Evolutionary conservation across 2,888 invertebrate genomes (phyloP).

Genomic region (Lasioglossum marginatum): DNA sequence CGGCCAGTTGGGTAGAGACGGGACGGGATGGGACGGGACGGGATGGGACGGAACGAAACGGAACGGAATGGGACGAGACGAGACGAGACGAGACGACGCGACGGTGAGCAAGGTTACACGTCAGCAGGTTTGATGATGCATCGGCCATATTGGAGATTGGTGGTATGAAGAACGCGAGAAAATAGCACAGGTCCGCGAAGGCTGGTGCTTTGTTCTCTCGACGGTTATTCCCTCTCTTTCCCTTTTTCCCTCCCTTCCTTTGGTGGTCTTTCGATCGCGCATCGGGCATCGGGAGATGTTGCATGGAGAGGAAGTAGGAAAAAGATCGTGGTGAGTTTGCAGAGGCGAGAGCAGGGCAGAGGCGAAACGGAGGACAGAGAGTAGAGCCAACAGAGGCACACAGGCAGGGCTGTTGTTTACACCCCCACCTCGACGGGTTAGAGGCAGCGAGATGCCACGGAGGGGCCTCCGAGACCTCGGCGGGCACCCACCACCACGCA

Average conservation of each 20-base stretch:
- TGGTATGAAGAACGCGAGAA: constrained; percentile 51
- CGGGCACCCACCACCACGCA: constrained; percentile 84
- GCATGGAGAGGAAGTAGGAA: constrained; percentile 69
- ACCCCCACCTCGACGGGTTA: constrained; percentile 82
- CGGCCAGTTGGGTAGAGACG: background rate
- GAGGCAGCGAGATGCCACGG: constrained; percentile 82
- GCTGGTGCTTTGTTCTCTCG: constrained; percentile 57
- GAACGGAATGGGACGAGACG: background rate
- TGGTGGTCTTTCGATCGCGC: constrained; percentile 62
- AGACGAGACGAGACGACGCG: background rate
- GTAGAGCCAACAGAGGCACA: constrained; percentile 71
- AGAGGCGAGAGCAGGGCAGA: constrained; percentile 72
- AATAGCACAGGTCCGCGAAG: constrained; percentile 58
- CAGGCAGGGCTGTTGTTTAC: constrained; percentile 82
- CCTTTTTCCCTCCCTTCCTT: constrained; percentile 59
- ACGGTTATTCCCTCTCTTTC: constrained; percentile 54
- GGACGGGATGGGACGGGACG: background rate
- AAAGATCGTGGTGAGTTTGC: constrained; percentile 70
- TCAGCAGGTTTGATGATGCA: constrained; percentile 59
- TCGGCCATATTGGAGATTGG: constrained; percentile 74
- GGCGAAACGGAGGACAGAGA: constrained; percentile 70
- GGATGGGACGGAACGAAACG: background rate
- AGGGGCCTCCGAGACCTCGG: constrained; percentile 82
- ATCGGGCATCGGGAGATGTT: constrained; percentile 62
- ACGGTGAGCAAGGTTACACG: constrained; percentile 60